A percentile compares a stretch with the other conserved stretches of the same genome.
Evolutionary conservation across 2,888 invertebrate species (phyloP).

Genomic region (Therioaphis trifolii): DNA sequence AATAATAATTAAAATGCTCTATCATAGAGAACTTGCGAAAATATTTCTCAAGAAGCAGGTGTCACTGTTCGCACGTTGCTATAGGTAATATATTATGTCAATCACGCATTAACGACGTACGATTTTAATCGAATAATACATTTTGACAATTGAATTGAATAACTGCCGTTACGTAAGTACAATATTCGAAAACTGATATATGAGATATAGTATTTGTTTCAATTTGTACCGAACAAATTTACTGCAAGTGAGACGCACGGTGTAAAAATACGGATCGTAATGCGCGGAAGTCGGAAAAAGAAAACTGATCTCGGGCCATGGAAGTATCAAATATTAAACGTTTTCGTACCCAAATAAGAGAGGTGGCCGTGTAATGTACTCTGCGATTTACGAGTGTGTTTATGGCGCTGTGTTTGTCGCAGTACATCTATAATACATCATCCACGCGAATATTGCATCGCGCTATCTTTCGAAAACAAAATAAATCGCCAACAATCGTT

Average conservation of each 20-base stretch:
- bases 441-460: not conserved
- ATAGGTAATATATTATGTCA: not conserved
- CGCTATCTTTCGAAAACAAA: not conserved
- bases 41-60: slow-evolving; percentile 25
- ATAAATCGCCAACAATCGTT: slow-evolving; percentile 1
- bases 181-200: not conserved
- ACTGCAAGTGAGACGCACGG: too few relatives aligned
- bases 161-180: not conserved
- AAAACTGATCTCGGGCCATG: too few relatives aligned
- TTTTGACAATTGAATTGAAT: not conserved
- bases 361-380: too few relatives aligned
- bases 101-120: not conserved
- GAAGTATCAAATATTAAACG: too few relatives aligned
- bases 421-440: too few relatives aligned
- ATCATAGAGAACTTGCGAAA: slow-evolving; percentile 1
- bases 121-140: not conserved
- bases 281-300: too few relatives aligned
- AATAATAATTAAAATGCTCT: not conserved
- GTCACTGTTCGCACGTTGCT: not conserved
- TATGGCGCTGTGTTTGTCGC: not conserved
- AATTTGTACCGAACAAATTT: too few relatives aligned
- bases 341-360: too few relatives aligned
- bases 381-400: too few relatives aligned
- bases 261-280: too few relatives aligned
- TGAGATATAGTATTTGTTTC: too few relatives aligned